Evolutionary conservation across 2,797 vertebrate genomes (phyloP).

Genomic region (Chromis chromis): DNA sequence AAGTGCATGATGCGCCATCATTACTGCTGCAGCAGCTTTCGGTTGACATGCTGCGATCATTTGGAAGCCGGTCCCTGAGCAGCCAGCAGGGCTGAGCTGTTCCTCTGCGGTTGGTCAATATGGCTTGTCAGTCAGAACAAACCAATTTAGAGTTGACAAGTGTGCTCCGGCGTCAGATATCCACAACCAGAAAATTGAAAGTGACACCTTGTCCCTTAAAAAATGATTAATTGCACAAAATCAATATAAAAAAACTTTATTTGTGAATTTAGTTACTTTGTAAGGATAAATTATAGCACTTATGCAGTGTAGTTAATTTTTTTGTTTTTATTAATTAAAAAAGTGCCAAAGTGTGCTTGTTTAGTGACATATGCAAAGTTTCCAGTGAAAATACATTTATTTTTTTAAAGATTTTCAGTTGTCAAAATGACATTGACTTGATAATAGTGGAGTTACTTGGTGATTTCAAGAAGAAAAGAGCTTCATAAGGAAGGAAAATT

Average conservation of each 20-base stretch:
- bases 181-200: slow-evolving; percentile 49
- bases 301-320: not conserved
- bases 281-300: slow-evolving; percentile 29
- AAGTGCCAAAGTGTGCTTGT: slow-evolving; percentile 20
- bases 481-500: not conserved
- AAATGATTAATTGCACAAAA: slow-evolving; percentile 42
- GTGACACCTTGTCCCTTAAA: slow-evolving; percentile 42
- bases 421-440: slow-evolving; percentile 14
- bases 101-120: slow-evolving; percentile 54
- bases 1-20: slow-evolving; percentile 38
- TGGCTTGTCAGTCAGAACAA: slow-evolving; percentile 62
- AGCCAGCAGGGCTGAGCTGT: slow-evolving; percentile 20
- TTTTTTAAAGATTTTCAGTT: slow-evolving; percentile 15
- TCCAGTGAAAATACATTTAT: not conserved
- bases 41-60: slow-evolving; percentile 39
- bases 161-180: slow-evolving; percentile 32
- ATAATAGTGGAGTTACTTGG: not conserved
- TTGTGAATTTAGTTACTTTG: slow-evolving; percentile 11
- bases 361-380: slow-evolving; percentile 1
- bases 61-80: slow-evolving; percentile 40
- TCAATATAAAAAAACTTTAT: slow-evolving; percentile 41
- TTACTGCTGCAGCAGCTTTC: slow-evolving; percentile 32
- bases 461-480: slow-evolving; percentile 2
- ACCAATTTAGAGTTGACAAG: slow-evolving; percentile 49
- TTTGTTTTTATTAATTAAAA: slow-evolving; percentile 32